Conservation (phyloP, 2,113 vertebrate species). For the Chlorodrepanis virens region DNA sequence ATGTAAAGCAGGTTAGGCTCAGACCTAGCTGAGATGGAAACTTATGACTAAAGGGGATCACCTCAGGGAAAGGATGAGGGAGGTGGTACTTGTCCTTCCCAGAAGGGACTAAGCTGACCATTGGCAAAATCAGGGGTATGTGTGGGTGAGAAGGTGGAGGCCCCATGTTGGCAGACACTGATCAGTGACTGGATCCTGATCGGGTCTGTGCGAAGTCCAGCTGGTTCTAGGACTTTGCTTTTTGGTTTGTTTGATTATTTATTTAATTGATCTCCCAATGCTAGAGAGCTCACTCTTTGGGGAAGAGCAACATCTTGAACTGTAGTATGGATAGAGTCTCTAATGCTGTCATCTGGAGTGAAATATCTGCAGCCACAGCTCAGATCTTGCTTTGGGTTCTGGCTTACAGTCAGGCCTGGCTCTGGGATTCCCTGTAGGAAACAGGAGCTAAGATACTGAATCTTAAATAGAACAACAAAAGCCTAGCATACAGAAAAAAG, state of each 20-base stretch:
- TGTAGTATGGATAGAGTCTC: neutral
- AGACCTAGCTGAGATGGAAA: neutral
- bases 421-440: neutral
- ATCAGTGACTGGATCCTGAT: neutral
- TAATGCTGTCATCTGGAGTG: neutral
- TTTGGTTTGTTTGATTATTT: neutral
- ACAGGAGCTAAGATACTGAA: neutral
- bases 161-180: neutral
- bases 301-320: neutral
- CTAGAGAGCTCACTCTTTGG: neutral
- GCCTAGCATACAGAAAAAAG: neutral
- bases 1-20: neutral
- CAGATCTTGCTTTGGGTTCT: neutral
- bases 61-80: neutral
- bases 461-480: neutral
- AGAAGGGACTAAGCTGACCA: neutral
- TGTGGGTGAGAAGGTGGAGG: neutral
- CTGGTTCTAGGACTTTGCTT: neutral
- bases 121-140: neutral
- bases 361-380: neutral
- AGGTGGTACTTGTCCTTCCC: neutral
- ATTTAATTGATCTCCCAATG: neutral
- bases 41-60: neutral
- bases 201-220: neutral
- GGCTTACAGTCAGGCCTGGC: accelerated